Evolutionary conservation across 2,888 invertebrate genomes (phyloP), one percentile per base, ranked within the genome.

Genomic region (Parnassius smintheus): DNA sequence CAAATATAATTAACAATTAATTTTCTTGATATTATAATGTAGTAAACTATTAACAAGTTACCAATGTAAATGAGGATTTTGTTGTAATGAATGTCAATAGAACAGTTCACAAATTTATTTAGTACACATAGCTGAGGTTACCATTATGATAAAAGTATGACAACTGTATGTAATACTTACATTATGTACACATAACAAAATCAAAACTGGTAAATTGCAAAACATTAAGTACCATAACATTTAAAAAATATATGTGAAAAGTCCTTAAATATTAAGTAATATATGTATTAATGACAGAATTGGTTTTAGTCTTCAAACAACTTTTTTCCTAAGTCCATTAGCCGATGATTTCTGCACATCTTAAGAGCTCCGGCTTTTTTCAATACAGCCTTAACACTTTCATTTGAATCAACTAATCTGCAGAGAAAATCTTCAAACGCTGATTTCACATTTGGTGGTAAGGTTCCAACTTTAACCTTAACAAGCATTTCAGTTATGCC

Each of bases 401-500:
- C 91, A 85, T 96, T 96, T 44, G 96, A 96, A 70, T 96, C 96
- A 35, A 97, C 96, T 75, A 97, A 87, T 82, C 96, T 95, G 73
- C 96, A 96, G 7, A 98, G 90, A 82, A 98, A 96, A 86, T 98
- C 97, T 86, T 98, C 98, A 87, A 96, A 98, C 42, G 97, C 97
- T 41, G 96, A 96, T 78, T 97, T 96, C 0, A 97, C 95, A 82
- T 96, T 97, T 0, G 96, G 94, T 46, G 95, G 96, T 56, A 98
- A 88, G 2, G 96, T 95, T 59, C 96, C 97, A 71, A 96, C 93
- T 86, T 96, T 96, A 0, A 97, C 97, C 86, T 96, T 96, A 68
- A 94, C 94, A 69, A 98, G 91, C 72, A 95, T 96, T 75, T 95
- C 95, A 59, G 97, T 93, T 62, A 98, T 97, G 11, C 97, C 97